Evolutionary conservation across 2,797 vertebrate species (phyloP).

Genomic region (Hydrolagus colliei): DNA sequence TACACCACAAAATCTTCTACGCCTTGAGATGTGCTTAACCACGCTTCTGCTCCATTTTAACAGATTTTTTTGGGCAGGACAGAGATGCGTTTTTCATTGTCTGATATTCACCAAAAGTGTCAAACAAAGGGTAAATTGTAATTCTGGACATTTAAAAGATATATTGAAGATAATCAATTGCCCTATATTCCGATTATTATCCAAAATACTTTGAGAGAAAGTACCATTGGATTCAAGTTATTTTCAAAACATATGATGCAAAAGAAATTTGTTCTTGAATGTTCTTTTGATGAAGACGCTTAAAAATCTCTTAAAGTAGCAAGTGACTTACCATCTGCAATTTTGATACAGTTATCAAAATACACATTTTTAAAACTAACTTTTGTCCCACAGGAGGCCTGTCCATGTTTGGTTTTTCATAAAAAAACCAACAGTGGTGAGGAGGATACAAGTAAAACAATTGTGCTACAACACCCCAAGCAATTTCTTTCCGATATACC

Average conservation of each 20-base stretch:
- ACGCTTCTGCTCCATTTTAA: background rate
- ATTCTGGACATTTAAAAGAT: background rate
- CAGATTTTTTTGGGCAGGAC: background rate
- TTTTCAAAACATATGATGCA: background rate
- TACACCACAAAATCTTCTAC: constrained; percentile 16
- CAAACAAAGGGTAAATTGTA: background rate
- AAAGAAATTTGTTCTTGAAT: background rate
- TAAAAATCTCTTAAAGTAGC: no score
- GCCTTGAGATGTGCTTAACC: background rate
- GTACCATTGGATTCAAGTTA: background rate
- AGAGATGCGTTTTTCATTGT: background rate
- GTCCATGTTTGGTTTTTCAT: no score
- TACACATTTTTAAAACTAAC: no score
- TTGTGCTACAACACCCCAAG: no score
- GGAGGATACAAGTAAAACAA: no score
- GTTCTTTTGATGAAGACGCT: no score
- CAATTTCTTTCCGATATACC: no score
- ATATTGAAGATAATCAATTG: background rate
- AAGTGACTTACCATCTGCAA: no score
- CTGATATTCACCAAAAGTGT: no score
- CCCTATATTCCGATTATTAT: background rate
- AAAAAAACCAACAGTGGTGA: no score
- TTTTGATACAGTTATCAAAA: no score
- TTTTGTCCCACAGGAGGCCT: no score
- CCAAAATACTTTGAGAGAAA: background rate